Evolutionary conservation across 2,888 invertebrate species (phyloP).

Genomic region (Psococerastis gibbosa): DNA sequence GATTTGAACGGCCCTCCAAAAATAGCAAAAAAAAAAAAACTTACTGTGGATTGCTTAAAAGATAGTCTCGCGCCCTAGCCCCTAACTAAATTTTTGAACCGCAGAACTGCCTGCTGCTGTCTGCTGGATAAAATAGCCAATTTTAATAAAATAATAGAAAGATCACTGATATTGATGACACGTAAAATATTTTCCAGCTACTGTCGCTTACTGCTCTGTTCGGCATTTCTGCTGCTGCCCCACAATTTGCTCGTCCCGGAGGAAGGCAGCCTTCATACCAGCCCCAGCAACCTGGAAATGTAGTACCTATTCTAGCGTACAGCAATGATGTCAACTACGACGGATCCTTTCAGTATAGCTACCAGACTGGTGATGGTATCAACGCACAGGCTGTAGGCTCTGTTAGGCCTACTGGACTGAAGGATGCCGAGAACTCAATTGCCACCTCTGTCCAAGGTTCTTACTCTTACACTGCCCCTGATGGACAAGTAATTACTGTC

Average conservation of each 20-base stretch:
- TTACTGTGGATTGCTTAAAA: too few relatives aligned
- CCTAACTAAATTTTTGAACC: too few relatives aligned
- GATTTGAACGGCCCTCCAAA: too few relatives aligned
- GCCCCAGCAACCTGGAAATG: not conserved
- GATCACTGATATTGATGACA: too few relatives aligned
- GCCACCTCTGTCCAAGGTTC: conserved; percentile 49
- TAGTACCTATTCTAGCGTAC: conserved; percentile 2
- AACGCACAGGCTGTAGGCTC: conserved; percentile 48
- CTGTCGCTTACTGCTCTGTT: not conserved
- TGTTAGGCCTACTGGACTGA: conserved; percentile 41
- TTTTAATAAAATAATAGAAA: too few relatives aligned
- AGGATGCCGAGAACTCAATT: conserved; percentile 27
- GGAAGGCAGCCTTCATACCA: not conserved
- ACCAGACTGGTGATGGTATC: conserved; percentile 57
- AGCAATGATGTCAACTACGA: conserved; percentile 17
- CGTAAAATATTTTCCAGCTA: too few relatives aligned
- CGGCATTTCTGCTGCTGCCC: not conserved
- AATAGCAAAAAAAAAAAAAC: too few relatives aligned
- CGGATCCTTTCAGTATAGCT: conserved; percentile 36
- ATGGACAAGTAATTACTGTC: conserved; percentile 38
- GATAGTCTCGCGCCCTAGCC: too few relatives aligned
- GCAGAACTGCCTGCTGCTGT: too few relatives aligned
- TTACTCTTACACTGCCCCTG: conserved; percentile 51
- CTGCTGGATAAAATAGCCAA: too few relatives aligned
- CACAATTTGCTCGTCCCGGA: not conserved